Evolutionary conservation across 53 echinoderm and acorn worm genomes (phyloP).

Genomic region (Holothuria scabra): DNA sequence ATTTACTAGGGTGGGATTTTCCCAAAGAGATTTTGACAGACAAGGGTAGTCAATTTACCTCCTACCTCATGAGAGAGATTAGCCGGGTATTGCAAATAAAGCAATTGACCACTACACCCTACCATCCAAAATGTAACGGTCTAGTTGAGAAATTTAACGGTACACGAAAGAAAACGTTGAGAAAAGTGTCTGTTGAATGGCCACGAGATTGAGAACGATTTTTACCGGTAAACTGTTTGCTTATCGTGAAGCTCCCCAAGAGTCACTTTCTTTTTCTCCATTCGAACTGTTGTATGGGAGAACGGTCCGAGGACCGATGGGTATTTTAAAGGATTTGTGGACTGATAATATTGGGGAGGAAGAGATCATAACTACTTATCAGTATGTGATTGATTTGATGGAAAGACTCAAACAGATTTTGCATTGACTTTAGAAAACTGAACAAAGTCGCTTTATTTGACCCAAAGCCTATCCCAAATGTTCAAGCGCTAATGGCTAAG

Average conservation of each 20-base stretch:
- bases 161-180: not conserved
- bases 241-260: not conserved
- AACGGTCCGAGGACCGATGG: not conserved
- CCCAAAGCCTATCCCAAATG: too few relatives aligned
- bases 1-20: too few relatives aligned
- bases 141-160: not conserved
- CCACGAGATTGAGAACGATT: not conserved
- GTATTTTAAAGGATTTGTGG: not conserved
- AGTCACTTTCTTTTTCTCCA: not conserved
- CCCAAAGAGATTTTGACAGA: too few relatives aligned
- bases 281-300: slow-evolving; percentile 10
- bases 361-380: not conserved
- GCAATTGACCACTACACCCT: not conserved
- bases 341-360: not conserved
- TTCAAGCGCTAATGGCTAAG: too few relatives aligned
- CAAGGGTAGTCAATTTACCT: too few relatives aligned
- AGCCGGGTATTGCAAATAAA: not conserved
- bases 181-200: not conserved
- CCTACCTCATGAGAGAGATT: too few relatives aligned
- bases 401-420: not conserved
- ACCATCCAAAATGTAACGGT: not conserved
- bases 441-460: not conserved
- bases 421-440: not conserved
- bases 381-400: not conserved
- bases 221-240: not conserved